Conservation (phyloP, 2,797 vertebrate genomes). For the Epinephelus malabaricus region DNA sequence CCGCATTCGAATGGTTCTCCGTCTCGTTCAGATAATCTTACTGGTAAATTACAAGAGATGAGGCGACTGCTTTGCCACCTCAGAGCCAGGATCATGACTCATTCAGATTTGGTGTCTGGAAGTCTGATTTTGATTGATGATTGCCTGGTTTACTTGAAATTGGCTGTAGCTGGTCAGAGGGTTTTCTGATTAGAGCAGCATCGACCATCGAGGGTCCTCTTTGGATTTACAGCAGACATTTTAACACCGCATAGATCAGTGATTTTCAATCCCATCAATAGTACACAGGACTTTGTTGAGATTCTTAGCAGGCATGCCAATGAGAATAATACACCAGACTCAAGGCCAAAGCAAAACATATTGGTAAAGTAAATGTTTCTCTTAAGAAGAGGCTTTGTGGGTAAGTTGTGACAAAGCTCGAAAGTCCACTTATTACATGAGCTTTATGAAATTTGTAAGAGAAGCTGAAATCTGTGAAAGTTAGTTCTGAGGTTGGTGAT, state of each 20-base stretch:
- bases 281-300: too few species aligned
- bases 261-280: background rate
- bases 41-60: constrained; percentile 39
- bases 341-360: background rate
- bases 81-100: constrained; percentile 12
- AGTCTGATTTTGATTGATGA: constrained; percentile 53
- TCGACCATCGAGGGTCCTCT: background rate
- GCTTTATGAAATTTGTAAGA: background rate
- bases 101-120: constrained; percentile 12
- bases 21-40: constrained; percentile 30
- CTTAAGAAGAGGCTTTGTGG: too few species aligned
- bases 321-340: background rate
- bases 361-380: background rate
- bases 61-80: background rate
- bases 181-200: constrained; percentile 4
- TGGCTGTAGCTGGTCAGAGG: background rate
- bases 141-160: constrained; percentile 15
- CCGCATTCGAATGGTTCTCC: background rate
- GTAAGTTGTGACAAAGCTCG: too few species aligned
- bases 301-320: background rate
- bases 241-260: background rate
- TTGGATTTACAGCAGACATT: background rate
- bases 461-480: background rate
- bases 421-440: background rate
- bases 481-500: background rate